Conservation (phyloP, 2,797 vertebrate genomes). For the Oceanodroma leucorhoa region DNA sequence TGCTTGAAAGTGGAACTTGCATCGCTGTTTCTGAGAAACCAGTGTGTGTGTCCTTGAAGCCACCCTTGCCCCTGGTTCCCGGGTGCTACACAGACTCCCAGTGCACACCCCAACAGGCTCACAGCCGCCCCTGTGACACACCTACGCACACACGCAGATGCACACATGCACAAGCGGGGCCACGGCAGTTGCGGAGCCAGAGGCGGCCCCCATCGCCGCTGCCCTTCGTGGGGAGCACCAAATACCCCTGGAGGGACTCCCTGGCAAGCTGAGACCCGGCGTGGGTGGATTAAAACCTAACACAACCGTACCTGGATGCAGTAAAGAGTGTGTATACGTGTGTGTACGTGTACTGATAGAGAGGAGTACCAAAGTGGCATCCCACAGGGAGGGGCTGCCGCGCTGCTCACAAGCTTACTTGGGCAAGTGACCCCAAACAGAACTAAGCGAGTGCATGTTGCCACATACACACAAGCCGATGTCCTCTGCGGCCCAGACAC, state of each 20-base stretch:
- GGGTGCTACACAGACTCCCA: not conserved
- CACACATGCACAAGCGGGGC: rapidly evolving
- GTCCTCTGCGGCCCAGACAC: not conserved
- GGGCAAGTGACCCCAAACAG: not conserved
- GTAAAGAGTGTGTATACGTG: not conserved
- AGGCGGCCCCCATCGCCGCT: no score
- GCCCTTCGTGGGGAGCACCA: not conserved
- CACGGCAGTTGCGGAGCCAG: not conserved
- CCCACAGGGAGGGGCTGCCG: not conserved
- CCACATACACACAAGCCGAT: no score
- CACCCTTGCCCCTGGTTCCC: not conserved
- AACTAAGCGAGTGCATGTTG: not conserved
- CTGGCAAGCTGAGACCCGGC: not conserved
- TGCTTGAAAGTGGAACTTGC: not conserved
- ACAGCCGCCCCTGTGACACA: not conserved
- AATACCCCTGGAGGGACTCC: not conserved
- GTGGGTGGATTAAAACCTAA: not conserved
- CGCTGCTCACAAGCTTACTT: not conserved
- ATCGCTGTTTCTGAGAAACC: not conserved
- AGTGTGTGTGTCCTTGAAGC: not conserved
- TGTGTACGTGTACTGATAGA: no score
- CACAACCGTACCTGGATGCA: not conserved
- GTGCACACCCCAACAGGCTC: not conserved
- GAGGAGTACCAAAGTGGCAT: not conserved
- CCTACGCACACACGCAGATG: rapidly evolving